Base-by-base conservation (phyloP, 92 coral and sea anemone species). In the Parazoanthus swiftii region DNA sequence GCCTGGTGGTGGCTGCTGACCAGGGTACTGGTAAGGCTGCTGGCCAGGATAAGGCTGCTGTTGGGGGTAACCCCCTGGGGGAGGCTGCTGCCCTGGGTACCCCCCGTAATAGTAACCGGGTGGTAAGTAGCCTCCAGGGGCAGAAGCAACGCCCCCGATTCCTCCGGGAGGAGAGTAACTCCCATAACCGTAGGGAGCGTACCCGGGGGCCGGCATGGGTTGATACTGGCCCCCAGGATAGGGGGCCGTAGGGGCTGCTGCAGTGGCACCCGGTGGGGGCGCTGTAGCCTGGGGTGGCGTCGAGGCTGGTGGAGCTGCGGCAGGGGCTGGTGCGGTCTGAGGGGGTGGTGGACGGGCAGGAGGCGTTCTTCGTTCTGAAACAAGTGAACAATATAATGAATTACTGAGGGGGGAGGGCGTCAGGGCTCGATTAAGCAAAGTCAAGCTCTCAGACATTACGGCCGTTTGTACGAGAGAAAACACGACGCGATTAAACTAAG, bases 201-300 rank as follows among this genome's bases (percentile, higher is more conserved):
- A 95, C 11, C 98, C 99, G 2, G 97, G 98, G 66, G 94, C 90
- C 20, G 98, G 95, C 98, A 97, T 92, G 54, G 98, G 98, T 14
- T 95, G 90, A 86, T 96, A 96, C 77, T 88, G 89, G 63, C 97
- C 95, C 74, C 91, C 93, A 35, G 90, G 92, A 72, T 93, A 95
- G 39, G 97, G 97, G 56, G 87, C 78, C 74, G 80, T 37, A 26
- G 95, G 88, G 86, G 87, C 89, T 50, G 92, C 96, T 50, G 90
- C 92, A 73, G 92, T 92, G 21, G 88, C 88, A 18, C 93, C 90
- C 79, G 91, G 42, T 21, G 89, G 88, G 42, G 95, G 87, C 50
- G 90, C 88, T 71, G 50, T 85, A 56, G 91, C 82, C 68, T 83
- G 80, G 33, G 89, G 58, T 46, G 93, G 58, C 46, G 93, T 46